Evolutionary conservation across 2,797 vertebrate genomes (phyloP), one percentile per base, ranked within the genome.

Genomic region (Poecilia wingei): DNA sequence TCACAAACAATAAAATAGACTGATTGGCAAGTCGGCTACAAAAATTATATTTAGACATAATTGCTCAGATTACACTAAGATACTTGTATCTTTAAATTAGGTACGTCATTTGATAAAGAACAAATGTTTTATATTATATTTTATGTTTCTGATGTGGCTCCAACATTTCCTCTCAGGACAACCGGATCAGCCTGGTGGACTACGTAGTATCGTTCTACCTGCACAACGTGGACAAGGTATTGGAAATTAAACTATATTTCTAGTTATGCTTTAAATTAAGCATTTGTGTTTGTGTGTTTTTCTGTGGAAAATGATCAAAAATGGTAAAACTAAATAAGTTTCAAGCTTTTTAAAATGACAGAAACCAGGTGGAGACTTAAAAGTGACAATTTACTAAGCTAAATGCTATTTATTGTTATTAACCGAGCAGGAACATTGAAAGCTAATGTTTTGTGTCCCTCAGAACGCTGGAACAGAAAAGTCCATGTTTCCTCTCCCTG

Each of bases 191-290:
- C 90, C 95, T 99, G 90, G 95, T 98, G 94, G 97, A 98, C 93
- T 99, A 97, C 14, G 95, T 99, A 31, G 97, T 98, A 78, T 97
- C 96, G 1, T 98, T 97, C 91, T 99, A 98, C 88, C 93, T 99
- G 72, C 97, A 94, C 82, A 96, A 99, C 79, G 93, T 96, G 83
- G 98, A 99, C 88, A 92, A 96, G 97, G 98, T 99, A 96, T 31
- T 73, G 4, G n/a, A 16, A 31, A 74, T 66, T 4, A 28, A 31
- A 57, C 16, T 2, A 1, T 33, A 14, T 20, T 4, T 13, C 41
- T 31, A 16, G 43, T 70, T 5, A 14, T 75, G 36, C 43, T 78
- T 22, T 20, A 28, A 22, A 39, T 47, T 6, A 41, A 68, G 28
- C 4, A 49, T 18, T 33, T 45, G 20, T 57, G 6, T 64, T 61